Conservation (phyloP, 2,888 invertebrate species). For the Auanema freiburgensis region DNA sequence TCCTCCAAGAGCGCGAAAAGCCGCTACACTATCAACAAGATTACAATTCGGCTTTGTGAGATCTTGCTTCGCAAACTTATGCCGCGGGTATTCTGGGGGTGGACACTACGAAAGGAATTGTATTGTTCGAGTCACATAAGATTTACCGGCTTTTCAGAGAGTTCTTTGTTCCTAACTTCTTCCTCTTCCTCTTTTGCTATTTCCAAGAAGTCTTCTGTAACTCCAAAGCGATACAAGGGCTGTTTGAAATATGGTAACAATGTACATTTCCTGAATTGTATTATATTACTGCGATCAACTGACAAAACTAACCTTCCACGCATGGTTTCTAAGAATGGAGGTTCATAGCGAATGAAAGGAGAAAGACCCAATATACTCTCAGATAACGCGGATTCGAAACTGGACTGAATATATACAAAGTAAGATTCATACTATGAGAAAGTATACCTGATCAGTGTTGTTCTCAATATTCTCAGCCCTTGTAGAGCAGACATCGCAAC, state of each 20-base stretch:
- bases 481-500: constrained; percentile 42
- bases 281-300: constrained; percentile 1
- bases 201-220: constrained; percentile 26
- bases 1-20: constrained; percentile 84
- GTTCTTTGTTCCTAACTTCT: constrained; percentile 16
- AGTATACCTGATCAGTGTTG: constrained; percentile 28
- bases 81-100: neutral
- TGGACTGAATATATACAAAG: constrained; percentile 26
- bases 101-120: constrained; percentile 1
- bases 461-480: constrained; percentile 38
- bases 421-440: neutral
- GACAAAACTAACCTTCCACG: constrained; percentile 72
- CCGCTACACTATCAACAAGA: constrained; percentile 72
- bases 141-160: constrained; percentile 1
- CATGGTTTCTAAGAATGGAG: constrained; percentile 82
- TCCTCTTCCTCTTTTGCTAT: constrained; percentile 20
- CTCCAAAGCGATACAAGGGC: constrained; percentile 41
- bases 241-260: constrained; percentile 64
- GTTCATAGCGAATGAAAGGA: constrained; percentile 80
- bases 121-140: constrained; percentile 1
- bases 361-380: constrained; percentile 76
- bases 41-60: neutral
- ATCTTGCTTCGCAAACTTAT: constrained; percentile 3
- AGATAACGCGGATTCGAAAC: constrained; percentile 39
- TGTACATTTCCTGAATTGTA: constrained; percentile 69